These are phyloP conservation scores for Syngnathus scovelli DNA, from an alignment of 2,113 vertebrate genomes.

Conservation along the genomic window DNA sequence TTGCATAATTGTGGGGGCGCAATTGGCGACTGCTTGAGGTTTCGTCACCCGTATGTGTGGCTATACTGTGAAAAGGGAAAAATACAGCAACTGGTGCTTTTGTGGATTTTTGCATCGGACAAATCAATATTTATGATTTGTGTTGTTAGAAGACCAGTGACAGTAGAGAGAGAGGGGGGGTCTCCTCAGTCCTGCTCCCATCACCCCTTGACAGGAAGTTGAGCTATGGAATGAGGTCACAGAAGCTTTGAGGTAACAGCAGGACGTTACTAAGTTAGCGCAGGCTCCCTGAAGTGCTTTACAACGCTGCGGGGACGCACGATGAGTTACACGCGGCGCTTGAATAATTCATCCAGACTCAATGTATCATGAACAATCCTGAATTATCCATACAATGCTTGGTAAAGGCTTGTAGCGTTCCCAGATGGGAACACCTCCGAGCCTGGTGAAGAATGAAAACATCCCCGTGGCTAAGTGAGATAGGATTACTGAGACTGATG, in stretches of 20 bases:
- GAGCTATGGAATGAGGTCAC: background rate
- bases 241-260: background rate
- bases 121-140: too few relatives aligned
- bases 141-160: too few relatives aligned
- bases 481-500: slow-evolving; percentile 2
- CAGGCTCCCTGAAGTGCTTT: background rate
- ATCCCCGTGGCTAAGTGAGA: slow-evolving; percentile 21
- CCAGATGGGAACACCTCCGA: slow-evolving; percentile 14
- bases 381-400: slow-evolving; percentile 22
- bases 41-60: too few relatives aligned
- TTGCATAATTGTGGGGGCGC: too few relatives aligned
- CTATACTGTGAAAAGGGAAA: too few relatives aligned
- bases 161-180: background rate
- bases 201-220: background rate
- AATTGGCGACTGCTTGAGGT: too few relatives aligned
- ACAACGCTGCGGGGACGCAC: background rate
- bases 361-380: slow-evolving; percentile 31
- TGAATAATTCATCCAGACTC: slow-evolving; percentile 23
- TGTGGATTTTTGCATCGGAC: too few relatives aligned
- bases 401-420: background rate
- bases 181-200: background rate
- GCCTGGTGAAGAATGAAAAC: slow-evolving; percentile 19
- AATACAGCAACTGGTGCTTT: too few relatives aligned
- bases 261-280: background rate
- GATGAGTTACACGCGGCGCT: background rate